Evolutionary conservation across 2,797 vertebrate species (phyloP).

Genomic region (Myotis pilosus): DNA sequence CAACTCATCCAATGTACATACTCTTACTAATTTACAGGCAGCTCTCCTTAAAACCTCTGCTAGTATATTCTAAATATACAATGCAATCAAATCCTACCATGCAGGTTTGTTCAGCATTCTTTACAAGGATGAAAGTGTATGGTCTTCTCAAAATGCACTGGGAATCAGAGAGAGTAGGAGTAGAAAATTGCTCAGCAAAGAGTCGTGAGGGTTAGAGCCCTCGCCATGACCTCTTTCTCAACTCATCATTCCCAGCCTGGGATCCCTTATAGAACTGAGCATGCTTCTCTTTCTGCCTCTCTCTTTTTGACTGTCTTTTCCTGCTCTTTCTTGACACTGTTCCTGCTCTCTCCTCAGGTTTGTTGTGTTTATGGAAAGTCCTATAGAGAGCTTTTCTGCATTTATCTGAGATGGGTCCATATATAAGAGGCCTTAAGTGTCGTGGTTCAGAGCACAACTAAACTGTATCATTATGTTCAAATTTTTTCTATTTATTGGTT

Average conservation of each 20-base stretch:
- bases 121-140: not conserved
- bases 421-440: not conserved
- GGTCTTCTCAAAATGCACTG: not conserved
- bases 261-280: not conserved
- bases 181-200: not conserved
- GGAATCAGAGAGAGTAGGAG: not conserved
- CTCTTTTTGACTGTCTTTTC: not conserved
- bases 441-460: not conserved
- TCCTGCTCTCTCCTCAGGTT: not conserved
- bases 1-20: too few relatives aligned
- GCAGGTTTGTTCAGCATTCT: not conserved
- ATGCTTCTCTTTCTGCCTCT: not conserved
- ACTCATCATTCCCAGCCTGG: not conserved
- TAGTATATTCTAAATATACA: not conserved
- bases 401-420: not conserved
- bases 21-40: fast-evolving
- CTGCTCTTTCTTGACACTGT: not conserved
- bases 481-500: not conserved
- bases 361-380: not conserved
- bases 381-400: not conserved
- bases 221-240: not conserved
- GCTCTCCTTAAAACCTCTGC: not conserved
- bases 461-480: not conserved
- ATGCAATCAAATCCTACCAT: not conserved
- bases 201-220: not conserved